Evolutionary conservation across 64 coral and sea anemone species (phyloP).

Genomic region (Actinia tenebrosa): DNA sequence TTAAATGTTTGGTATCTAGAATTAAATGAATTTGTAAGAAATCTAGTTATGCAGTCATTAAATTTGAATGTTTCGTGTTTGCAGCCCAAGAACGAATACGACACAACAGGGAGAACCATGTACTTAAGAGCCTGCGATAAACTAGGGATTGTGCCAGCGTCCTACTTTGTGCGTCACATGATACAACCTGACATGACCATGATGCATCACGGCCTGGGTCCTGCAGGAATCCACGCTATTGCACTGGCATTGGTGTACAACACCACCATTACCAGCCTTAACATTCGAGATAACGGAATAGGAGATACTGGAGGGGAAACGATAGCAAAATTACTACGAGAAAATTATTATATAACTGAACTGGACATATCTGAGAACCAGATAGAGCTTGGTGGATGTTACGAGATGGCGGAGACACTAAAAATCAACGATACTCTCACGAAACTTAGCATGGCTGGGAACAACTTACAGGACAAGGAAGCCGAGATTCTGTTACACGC

Average conservation of each 20-base stretch:
- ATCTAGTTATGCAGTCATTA: too few relatives aligned
- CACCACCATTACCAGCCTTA: constrained; percentile 73
- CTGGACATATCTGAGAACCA: constrained; percentile 86
- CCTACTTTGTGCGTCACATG: constrained; percentile 91
- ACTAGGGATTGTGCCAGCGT: constrained; percentile 82
- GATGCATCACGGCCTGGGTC: constrained; percentile 87
- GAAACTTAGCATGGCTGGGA: constrained; percentile 65
- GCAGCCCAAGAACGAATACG: constrained; percentile 67
- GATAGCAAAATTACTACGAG: constrained; percentile 72
- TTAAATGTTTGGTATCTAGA: too few relatives aligned
- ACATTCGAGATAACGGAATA: constrained; percentile 81
- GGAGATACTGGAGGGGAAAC: constrained; percentile 73
- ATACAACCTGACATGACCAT: constrained; percentile 73
- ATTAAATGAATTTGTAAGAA: too few relatives aligned
- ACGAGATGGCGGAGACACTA: constrained; percentile 68
- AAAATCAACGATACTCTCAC: constrained; percentile 67
- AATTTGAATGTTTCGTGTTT: not conserved
- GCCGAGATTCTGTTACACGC: constrained; percentile 50
- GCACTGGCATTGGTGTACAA: constrained; percentile 79
- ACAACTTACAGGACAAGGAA: constrained; percentile 68
- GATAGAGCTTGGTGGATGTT: constrained; percentile 28
- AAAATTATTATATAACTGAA: constrained; percentile 90
- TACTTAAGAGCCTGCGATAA: constrained; percentile 78
- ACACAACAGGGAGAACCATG: constrained; percentile 72
- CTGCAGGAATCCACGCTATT: constrained; percentile 74